Conservation (phyloP, 2,797 vertebrate genomes). For the Gadopsis marmoratus region DNA sequence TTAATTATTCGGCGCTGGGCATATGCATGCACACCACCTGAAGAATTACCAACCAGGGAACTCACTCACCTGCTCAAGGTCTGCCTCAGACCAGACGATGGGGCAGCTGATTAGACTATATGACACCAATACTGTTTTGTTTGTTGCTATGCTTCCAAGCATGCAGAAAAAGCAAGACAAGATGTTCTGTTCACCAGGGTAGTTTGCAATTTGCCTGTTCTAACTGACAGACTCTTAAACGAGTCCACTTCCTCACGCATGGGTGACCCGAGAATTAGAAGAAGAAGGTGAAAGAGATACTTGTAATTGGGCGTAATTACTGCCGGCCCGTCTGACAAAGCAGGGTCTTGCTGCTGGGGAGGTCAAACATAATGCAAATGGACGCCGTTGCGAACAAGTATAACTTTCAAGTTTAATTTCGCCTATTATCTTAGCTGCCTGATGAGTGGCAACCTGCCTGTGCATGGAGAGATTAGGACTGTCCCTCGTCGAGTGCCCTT, state of each 20-base stretch:
- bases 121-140: background rate
- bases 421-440: constrained; percentile 50
- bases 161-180: background rate
- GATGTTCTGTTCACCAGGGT: constrained; percentile 42
- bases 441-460: constrained; percentile 49
- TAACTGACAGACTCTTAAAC: constrained; percentile 59
- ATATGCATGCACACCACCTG: constrained; percentile 13
- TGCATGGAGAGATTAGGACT: constrained; percentile 51
- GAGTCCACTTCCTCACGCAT: constrained; percentile 57
- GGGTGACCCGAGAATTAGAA: constrained; percentile 67
- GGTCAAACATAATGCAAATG: constrained; percentile 84
- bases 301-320: constrained; percentile 80
- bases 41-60: constrained; percentile 34
- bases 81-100: background rate
- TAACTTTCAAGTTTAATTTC: constrained; percentile 67
- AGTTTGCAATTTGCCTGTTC: constrained; percentile 64
- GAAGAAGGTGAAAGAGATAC: constrained; percentile 69
- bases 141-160: background rate
- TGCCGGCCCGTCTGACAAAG: constrained; percentile 60
- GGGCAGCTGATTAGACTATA: background rate
- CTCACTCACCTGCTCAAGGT: constrained; percentile 10
- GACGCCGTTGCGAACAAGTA: constrained; percentile 40
- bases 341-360: constrained; percentile 45
- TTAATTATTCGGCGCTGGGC: constrained; percentile 28
- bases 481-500: constrained; percentile 23